A percentile compares a stretch with the other conserved stretches of the same genome.
Evolutionary conservation across 2,113 vertebrate species (phyloP).

Genomic region (Ceuthmochares aereus): DNA sequence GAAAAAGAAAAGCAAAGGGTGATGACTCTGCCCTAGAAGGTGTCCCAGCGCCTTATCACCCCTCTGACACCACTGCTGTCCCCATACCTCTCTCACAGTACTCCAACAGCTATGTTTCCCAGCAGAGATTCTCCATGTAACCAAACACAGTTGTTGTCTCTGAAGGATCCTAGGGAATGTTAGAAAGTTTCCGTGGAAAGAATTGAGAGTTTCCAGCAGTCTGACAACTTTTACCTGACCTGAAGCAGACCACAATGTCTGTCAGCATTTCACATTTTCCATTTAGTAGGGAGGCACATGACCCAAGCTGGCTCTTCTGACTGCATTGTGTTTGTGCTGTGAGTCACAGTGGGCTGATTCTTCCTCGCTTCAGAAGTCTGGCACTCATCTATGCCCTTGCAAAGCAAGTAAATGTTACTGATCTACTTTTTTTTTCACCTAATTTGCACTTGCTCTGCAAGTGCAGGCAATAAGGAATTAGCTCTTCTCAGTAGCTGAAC

Average conservation of each 20-base stretch:
- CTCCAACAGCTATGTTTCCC: neutral
- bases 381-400: neutral
- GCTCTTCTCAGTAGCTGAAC: neutral
- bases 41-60: neutral
- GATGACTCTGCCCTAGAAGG: neutral
- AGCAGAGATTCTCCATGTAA: neutral
- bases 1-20: neutral
- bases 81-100: neutral
- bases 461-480: neutral
- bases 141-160: neutral
- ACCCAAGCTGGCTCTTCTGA: neutral
- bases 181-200: neutral
- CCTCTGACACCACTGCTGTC: neutral
- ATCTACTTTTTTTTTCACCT: neutral
- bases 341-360: neutral
- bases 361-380: neutral
- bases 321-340: neutral
- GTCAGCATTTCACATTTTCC: constrained; percentile 41
- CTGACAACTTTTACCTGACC: constrained; percentile 45
- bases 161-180: neutral
- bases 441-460: neutral
- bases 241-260: neutral
- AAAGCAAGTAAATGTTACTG: neutral
- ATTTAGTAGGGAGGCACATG: constrained; percentile 12
- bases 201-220: neutral